phyloP scores from a whole-genome alignment of 1,140 invertebrate genomes.

The Conus ventricosus region DNA sequence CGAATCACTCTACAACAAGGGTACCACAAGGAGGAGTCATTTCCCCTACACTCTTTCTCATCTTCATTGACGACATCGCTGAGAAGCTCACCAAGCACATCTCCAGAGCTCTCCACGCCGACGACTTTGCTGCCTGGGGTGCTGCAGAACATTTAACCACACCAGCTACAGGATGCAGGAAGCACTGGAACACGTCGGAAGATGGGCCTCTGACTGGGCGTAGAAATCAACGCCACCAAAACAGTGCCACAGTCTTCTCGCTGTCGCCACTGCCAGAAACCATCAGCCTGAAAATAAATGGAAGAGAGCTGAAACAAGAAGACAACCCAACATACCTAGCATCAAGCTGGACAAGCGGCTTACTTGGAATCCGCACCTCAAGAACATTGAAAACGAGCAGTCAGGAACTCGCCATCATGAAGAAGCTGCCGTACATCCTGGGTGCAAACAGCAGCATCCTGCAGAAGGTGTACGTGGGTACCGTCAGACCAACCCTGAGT shows the following conservation, averaged over 20 bases:
- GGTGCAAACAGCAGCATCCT: slow-evolving; percentile 31
- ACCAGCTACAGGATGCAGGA: slow-evolving; percentile 30
- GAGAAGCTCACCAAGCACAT: neutral
- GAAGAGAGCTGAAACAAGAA: neutral
- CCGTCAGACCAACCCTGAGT: slow-evolving; percentile 28
- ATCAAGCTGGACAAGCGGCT: neutral
- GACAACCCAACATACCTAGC: neutral
- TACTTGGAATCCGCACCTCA: neutral
- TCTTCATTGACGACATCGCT: slow-evolving; percentile 22
- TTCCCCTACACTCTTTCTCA: slow-evolving; percentile 34
- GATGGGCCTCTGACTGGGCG: slow-evolving; percentile 3
- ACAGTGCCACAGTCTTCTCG: slow-evolving; percentile 10
- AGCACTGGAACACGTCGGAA: slow-evolving; percentile 8
- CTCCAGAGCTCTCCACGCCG: slow-evolving; percentile 18
- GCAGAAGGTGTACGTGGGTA: slow-evolving; percentile 14
- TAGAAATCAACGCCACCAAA: slow-evolving; percentile 7
- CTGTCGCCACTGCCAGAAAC: slow-evolving; percentile 3
- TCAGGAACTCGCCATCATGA: slow-evolving; percentile 5
- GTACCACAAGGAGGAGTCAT: slow-evolving; percentile 44
- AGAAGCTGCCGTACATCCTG: slow-evolving; percentile 35
- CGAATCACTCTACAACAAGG: neutral
- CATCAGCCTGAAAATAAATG: neutral
- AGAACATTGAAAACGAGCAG: too few relatives aligned
- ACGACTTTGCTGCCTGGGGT: neutral
- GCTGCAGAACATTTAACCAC: neutral